These are phyloP conservation scores for Porites divaricata DNA, from an alignment of 92 coral and sea anemone species.

Conservation along the genomic window DNA sequence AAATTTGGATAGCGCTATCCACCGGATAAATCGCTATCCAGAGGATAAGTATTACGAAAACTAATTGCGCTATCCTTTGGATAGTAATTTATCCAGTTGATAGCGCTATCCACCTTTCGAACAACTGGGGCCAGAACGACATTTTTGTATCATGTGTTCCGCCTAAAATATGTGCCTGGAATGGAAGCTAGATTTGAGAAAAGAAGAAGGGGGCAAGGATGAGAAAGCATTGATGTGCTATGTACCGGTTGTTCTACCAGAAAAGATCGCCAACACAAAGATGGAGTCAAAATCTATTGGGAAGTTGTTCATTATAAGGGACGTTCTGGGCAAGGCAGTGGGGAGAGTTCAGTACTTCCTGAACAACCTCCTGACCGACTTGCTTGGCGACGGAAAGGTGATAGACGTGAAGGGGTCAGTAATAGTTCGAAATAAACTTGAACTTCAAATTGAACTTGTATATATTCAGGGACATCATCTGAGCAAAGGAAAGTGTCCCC, in stretches of 20 bases:
- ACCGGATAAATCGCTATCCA: no score
- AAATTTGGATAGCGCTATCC: no score
- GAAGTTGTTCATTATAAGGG: not conserved
- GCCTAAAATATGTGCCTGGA: not conserved
- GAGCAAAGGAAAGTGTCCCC: no score
- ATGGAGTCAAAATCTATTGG: not conserved
- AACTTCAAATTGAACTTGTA: no score
- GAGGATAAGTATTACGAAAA: no score
- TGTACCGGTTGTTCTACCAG: not conserved
- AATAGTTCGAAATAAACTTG: no score
- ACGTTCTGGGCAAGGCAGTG: not conserved
- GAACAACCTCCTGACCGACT: not conserved
- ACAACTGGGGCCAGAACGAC: no score
- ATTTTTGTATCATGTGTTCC: not conserved
- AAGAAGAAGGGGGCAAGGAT: not conserved
- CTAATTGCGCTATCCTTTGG: no score
- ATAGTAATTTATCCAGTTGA: no score
- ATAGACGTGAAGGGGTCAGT: not conserved
- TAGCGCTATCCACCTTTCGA: no score
- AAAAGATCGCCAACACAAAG: not conserved
- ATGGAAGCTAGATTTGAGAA: not conserved
- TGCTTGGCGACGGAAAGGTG: not conserved
- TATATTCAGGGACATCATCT: no score
- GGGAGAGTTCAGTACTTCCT: conserved; percentile 6
- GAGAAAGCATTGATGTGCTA: not conserved